phyloP scores from a whole-genome alignment of 2,888 invertebrate genomes.

The Agriopis aurantiaria region DNA sequence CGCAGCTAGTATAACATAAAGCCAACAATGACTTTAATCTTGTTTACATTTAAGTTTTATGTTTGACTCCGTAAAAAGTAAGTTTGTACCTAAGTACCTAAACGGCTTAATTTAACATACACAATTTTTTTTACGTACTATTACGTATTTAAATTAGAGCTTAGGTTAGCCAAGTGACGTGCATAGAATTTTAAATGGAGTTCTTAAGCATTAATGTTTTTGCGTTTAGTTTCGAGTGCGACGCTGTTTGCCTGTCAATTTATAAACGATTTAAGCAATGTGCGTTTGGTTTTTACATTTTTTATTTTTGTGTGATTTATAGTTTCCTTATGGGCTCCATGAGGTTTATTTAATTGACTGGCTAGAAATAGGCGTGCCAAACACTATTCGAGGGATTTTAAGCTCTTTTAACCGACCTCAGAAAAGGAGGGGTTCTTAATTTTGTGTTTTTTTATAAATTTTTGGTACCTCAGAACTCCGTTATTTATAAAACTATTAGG shows the following conservation, averaged over 20 bases:
- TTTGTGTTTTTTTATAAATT: too few species aligned
- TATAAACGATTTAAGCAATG: background rate
- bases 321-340: conserved; percentile 6
- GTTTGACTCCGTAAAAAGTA: background rate
- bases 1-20: too few species aligned
- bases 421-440: too few species aligned
- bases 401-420: too few species aligned
- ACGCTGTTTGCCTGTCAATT: conserved; percentile 25
- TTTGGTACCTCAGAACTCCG: too few species aligned
- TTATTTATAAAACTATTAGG: too few species aligned
- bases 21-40: too few species aligned
- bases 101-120: conserved; percentile 9
- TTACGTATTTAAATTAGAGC: conserved; percentile 19
- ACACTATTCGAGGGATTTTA: background rate
- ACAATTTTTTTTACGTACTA: conserved; percentile 9
- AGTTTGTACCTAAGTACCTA: conserved; percentile 15
- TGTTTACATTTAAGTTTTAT: too few species aligned
- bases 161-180: conserved; percentile 10
- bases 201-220: conserved; percentile 27
- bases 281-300: too few species aligned
- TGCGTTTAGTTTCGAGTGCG: conserved; percentile 22
- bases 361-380: background rate
- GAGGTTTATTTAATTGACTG: background rate
- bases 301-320: background rate
- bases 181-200: conserved; percentile 23